Percentiles rank a stretch among this genome's conserved stretches.
These are phyloP conservation scores for Meandrina meandrites DNA, from an alignment of 92 coral and sea anemone species.

Conservation along the genomic window DNA sequence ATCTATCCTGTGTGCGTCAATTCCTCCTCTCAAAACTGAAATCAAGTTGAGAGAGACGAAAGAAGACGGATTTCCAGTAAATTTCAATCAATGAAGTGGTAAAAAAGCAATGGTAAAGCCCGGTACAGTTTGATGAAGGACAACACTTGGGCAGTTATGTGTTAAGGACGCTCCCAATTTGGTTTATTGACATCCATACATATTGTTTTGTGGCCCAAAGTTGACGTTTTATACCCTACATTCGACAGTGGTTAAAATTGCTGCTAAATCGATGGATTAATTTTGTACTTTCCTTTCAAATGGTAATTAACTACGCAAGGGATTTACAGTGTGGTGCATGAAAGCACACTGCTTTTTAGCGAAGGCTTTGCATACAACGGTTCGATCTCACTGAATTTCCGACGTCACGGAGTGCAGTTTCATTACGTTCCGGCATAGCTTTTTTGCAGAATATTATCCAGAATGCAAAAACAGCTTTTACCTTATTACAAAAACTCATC, in stretches of 20 bases:
- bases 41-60: neutral
- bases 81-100: neutral
- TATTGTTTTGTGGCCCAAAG: neutral
- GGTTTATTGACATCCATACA: too few relatives aligned
- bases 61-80: neutral
- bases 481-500: too few relatives aligned
- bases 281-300: neutral
- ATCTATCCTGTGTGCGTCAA: neutral
- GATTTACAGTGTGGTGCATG: neutral
- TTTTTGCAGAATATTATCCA: neutral
- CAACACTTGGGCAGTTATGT: too few relatives aligned
- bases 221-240: neutral
- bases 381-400: too few relatives aligned
- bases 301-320: neutral
- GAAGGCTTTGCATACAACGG: too few relatives aligned
- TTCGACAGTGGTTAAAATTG: neutral
- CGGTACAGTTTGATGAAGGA: too few relatives aligned
- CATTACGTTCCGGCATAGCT: neutral
- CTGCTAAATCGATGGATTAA: neutral
- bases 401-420: neutral
- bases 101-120: too few relatives aligned
- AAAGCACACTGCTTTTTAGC: too few relatives aligned
- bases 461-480: neutral
- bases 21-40: too few relatives aligned
- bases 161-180: too few relatives aligned